Evolutionary conservation across 2,113 vertebrate genomes (phyloP).

Genomic region (Andinoacara biseriatus): DNA sequence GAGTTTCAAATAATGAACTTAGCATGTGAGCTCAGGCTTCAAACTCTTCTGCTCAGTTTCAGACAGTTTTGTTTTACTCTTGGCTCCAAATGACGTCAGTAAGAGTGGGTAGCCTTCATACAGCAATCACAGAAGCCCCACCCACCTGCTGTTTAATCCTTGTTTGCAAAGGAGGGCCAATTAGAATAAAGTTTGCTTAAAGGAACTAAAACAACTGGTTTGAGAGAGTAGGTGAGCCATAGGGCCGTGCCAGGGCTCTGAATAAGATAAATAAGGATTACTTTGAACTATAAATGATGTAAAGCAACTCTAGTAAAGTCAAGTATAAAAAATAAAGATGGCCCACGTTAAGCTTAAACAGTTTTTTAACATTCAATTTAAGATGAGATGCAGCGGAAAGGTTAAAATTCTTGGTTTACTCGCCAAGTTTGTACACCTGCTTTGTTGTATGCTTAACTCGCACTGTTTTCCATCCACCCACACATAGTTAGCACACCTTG

Average conservation of each 20-base stretch:
- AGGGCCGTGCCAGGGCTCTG: background rate
- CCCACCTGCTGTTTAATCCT: background rate
- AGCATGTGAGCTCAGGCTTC: background rate
- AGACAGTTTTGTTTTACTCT: background rate
- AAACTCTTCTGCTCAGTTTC: background rate
- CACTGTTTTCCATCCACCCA: conserved; percentile 15
- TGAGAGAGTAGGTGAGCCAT: background rate
- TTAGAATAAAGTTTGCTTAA: background rate
- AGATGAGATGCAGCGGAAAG: background rate
- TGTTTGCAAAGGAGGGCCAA: background rate
- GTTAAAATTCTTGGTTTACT: background rate
- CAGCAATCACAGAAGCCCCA: background rate
- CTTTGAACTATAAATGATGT: conserved; percentile 2
- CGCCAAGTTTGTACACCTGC: background rate
- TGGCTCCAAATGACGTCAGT: background rate
- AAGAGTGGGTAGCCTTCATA: background rate
- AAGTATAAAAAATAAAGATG: too few relatives aligned
- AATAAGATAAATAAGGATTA: background rate
- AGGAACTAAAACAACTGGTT: background rate
- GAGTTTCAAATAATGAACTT: background rate
- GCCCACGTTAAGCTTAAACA: background rate
- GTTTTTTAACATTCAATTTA: background rate
- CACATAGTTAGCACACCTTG: conserved; percentile 1
- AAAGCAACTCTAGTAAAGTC: background rate
- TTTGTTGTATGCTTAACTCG: background rate